Evolutionary conservation across 1,140 invertebrate species (phyloP).

Genomic region (Drosophila arizonae): DNA sequence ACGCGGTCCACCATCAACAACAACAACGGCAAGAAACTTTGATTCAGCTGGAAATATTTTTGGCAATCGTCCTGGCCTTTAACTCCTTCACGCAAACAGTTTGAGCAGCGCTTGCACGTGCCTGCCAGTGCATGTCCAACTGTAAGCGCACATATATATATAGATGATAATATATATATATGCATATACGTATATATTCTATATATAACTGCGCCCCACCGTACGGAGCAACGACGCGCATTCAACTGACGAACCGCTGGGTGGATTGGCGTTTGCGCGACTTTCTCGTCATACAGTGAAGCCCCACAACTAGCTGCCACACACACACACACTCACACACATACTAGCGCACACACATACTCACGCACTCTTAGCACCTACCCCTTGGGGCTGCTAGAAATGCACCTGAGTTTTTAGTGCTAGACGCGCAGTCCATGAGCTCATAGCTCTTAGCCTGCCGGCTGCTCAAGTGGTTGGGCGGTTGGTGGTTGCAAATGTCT

Average conservation of each 20-base stretch:
- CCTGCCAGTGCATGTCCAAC: constrained; percentile 49
- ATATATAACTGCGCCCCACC: constrained; percentile 21
- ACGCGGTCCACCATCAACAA: constrained; percentile 20
- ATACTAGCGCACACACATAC: not conserved
- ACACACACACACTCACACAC: not conserved
- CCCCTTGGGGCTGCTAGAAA: constrained; percentile 12
- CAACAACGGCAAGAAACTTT: not conserved
- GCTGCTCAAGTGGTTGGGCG: constrained; percentile 9
- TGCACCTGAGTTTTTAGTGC: constrained; percentile 23
- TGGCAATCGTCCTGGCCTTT: constrained; percentile 4
- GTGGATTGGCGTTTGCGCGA: constrained; percentile 24
- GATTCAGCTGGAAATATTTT: not conserved
- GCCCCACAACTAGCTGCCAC: constrained; percentile 52
- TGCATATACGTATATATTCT: not conserved
- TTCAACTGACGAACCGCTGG: constrained; percentile 55
- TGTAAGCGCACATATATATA: constrained; percentile 10
- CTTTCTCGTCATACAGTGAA: constrained; percentile 42
- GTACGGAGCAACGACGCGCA: constrained; percentile 60
- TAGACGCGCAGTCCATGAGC: constrained; percentile 46
- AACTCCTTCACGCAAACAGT: constrained; percentile 19
- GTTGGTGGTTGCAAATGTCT: constrained; percentile 54
- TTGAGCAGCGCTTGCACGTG: constrained; percentile 13
- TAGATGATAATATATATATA: not conserved
- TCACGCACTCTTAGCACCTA: constrained; percentile 4
- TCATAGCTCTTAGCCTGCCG: constrained; percentile 30